Evolutionary conservation across 2,113 vertebrate genomes (phyloP).

Genomic region (Lanius collurio): DNA sequence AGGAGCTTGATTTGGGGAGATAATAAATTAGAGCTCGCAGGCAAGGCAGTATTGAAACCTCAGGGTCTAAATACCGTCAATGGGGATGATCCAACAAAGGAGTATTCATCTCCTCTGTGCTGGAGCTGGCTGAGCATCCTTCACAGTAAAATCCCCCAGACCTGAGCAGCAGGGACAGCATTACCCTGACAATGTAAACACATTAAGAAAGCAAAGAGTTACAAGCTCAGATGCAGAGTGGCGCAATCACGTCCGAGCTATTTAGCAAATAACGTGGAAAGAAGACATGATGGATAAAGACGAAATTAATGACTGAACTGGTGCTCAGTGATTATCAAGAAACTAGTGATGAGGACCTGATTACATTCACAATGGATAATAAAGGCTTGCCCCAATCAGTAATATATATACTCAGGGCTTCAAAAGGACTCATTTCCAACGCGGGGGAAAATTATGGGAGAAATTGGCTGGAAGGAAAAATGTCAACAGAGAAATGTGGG

Average conservation of each 20-base stretch:
- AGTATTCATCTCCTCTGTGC: conserved; percentile 17
- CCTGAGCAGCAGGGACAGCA: neutral
- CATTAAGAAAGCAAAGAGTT: conserved; percentile 63
- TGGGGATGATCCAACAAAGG: conserved; percentile 23
- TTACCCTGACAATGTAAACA: conserved; percentile 37
- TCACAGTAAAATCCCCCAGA: conserved; percentile 6
- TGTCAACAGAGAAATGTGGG: conserved; percentile 67
- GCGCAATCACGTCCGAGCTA: conserved; percentile 61
- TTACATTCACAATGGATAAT: conserved; percentile 66
- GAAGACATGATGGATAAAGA: conserved; percentile 67
- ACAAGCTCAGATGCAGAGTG: conserved; percentile 44
- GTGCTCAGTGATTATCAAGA: conserved; percentile 65
- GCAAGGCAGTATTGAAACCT: conserved; percentile 33
- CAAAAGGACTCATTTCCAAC: conserved; percentile 57
- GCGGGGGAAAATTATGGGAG: conserved; percentile 53
- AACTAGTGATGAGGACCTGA: conserved; percentile 69
- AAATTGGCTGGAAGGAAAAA: conserved; percentile 67
- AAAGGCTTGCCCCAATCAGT: conserved; percentile 67
- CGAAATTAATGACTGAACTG: conserved; percentile 64
- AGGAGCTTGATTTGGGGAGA: conserved; percentile 27
- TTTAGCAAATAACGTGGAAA: conserved; percentile 70
- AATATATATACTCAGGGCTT: conserved; percentile 61
- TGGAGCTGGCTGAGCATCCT: conserved; percentile 26
- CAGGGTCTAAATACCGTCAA: neutral
- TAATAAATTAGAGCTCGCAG: conserved; percentile 21